Evolutionary conservation across 1,140 invertebrate species (phyloP), one percentile per base, ranked within the genome.

Genomic region (Euura saliciscinereae): DNA sequence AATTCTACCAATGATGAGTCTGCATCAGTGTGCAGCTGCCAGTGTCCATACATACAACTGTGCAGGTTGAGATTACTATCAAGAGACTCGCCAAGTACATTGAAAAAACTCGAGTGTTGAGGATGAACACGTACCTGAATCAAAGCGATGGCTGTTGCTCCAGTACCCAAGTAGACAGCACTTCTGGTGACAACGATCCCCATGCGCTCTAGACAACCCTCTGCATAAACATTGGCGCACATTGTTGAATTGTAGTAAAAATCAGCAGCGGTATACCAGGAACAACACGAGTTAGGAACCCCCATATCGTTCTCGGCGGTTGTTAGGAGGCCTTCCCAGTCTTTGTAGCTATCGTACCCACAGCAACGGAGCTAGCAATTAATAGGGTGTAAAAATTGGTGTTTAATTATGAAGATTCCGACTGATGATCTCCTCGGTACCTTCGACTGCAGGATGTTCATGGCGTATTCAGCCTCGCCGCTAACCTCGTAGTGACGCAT

Each of bases 71-170:
- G 74, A 65, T 46, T 45, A 45, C 68, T 2, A 75, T 68, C 8
- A 69, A n/a, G 73, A 44, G 67, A 77, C 71, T 68, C 71, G 69
- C 28, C 28, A 28, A 28, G 45, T 71, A 11, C 44, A 64, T 43
- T 44, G 65, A 51, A 43, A 45, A 69, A 68, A 76, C 44, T 69
- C 59, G 10, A 69, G 8, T 6, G 2, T 2, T 70, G 7, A 75
- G 7, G n/a, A 45, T 64, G 66, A 67, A 66, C n/a, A 76, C 70
- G 76, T 83, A 93, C 93, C 89, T 94, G 93, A 79, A 96, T 92
- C 79, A 95, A 91, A 46, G 94, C 92, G 75, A 96, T 93, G 10
- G 93, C 94, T 75, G 95, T 89, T 43, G 94, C 94, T 7, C 94
- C 93, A 42, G 93, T 94, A n/a, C 92, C 94, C 66, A 96, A 87